phyloP scores from a whole-genome alignment of 2,888 invertebrate species.

The Actias luna region DNA sequence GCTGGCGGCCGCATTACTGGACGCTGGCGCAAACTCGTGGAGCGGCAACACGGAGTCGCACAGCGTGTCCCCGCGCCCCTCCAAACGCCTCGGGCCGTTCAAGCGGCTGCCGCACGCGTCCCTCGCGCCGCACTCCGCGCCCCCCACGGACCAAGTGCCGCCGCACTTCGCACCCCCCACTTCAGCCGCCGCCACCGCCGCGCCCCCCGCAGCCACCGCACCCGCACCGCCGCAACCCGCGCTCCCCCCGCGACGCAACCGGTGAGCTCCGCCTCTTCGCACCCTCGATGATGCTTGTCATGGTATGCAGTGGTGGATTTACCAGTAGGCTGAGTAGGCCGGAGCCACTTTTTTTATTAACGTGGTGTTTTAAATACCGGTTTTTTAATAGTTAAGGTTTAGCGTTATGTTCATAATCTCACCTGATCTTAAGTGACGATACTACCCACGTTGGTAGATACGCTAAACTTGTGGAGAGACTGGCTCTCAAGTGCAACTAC shows the following conservation, averaged over 20 bases:
- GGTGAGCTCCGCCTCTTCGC: slow-evolving; percentile 46
- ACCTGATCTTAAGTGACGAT: no score
- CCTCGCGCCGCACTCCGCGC: slow-evolving; percentile 38
- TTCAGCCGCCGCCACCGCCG: slow-evolving; percentile 28
- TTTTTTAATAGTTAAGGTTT: no score
- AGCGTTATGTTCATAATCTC: no score
- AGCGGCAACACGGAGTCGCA: slow-evolving; percentile 49
- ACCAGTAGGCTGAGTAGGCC: no score
- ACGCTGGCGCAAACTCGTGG: slow-evolving; percentile 76
- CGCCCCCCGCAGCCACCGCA: slow-evolving; percentile 41
- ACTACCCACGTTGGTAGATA: no score
- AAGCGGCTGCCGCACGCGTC: slow-evolving; percentile 64
- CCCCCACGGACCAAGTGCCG: slow-evolving; percentile 39
- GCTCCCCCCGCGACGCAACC: slow-evolving; percentile 52
- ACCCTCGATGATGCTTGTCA: background rate
- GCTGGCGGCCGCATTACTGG: slow-evolving; percentile 83
- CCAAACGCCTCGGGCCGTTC: slow-evolving; percentile 86
- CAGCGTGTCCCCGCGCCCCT: slow-evolving; percentile 84
- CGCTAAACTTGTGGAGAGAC: no score
- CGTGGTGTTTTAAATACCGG: no score
- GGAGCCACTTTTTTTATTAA: no score
- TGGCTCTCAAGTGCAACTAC: no score
- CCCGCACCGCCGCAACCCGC: slow-evolving; percentile 25
- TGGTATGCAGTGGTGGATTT: no score
- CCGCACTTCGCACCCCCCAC: slow-evolving; percentile 23